Conservation (phyloP, 2,888 invertebrate species). For the Pachycephus smyrnensis region DNA sequence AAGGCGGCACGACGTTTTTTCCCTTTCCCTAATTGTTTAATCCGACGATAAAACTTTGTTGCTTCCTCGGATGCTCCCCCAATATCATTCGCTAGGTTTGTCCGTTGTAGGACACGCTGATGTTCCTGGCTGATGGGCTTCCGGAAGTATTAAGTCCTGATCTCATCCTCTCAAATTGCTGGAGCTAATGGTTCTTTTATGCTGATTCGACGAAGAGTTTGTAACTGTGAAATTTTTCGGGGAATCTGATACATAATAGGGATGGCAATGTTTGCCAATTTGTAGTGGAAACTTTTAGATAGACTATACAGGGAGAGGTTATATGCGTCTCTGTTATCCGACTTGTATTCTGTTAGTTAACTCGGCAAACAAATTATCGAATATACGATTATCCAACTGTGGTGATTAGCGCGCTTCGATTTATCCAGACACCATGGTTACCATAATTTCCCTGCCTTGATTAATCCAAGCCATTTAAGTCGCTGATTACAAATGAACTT, state of each 20-base stretch:
- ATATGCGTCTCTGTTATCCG: not conserved
- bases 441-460: not conserved
- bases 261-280: not conserved
- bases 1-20: not conserved
- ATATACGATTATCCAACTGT: not conserved
- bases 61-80: not conserved
- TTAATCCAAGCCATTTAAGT: not conserved
- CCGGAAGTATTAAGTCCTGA: not conserved
- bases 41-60: constrained; percentile 1
- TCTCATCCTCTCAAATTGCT: not conserved
- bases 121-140: not conserved
- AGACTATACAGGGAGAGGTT: not conserved
- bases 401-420: not conserved
- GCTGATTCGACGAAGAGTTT: not conserved
- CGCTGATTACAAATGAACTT: not conserved
- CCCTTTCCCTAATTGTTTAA: constrained; percentile 6
- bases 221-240: not conserved
- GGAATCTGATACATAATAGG: not conserved
- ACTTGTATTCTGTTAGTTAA: not conserved
- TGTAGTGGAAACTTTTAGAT: not conserved
- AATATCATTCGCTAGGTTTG: not conserved
- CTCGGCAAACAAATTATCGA: not conserved
- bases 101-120: not conserved
- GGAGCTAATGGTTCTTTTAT: not conserved
- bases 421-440: not conserved